Conservation (phyloP, 2,113 vertebrate genomes). For the Glaucidium brasilianum region DNA sequence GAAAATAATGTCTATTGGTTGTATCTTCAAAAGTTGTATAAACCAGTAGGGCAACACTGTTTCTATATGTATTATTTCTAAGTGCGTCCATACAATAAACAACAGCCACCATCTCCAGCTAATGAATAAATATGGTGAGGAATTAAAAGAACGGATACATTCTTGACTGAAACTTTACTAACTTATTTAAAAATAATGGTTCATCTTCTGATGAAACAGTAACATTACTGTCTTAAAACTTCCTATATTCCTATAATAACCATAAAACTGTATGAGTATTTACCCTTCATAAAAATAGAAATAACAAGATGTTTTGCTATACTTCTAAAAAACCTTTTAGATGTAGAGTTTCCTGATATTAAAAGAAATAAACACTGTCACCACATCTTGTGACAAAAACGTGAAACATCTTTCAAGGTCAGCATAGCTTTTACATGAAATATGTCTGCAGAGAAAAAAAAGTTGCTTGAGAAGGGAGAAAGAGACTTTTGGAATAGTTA, state of each 20-base stretch:
- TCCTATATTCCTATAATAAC: background rate
- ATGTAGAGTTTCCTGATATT: background rate
- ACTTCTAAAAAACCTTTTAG: background rate
- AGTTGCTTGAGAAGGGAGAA: background rate
- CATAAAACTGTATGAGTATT: background rate
- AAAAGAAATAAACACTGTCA: background rate
- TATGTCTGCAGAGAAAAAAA: conserved; percentile 25
- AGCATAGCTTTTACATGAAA: conserved; percentile 56
- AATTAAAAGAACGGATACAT: background rate
- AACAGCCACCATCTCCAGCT: background rate
- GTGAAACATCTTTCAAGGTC: conserved; percentile 16
- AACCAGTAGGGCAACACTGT: background rate
- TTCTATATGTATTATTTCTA: background rate
- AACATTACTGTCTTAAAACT: background rate
- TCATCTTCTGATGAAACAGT: background rate
- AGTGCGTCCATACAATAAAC: rapidly evolving
- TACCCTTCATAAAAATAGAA: background rate
- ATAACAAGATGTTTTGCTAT: background rate
- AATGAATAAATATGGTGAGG: background rate
- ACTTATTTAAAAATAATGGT: background rate
- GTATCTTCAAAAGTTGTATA: background rate
- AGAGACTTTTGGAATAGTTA: conserved; percentile 23
- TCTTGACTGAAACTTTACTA: background rate
- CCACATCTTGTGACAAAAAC: conserved; percentile 13
- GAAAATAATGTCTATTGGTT: background rate